These are phyloP conservation scores for Hylaeus anthracinus DNA, from an alignment of 1,140 invertebrate species.

Conservation along the genomic window DNA sequence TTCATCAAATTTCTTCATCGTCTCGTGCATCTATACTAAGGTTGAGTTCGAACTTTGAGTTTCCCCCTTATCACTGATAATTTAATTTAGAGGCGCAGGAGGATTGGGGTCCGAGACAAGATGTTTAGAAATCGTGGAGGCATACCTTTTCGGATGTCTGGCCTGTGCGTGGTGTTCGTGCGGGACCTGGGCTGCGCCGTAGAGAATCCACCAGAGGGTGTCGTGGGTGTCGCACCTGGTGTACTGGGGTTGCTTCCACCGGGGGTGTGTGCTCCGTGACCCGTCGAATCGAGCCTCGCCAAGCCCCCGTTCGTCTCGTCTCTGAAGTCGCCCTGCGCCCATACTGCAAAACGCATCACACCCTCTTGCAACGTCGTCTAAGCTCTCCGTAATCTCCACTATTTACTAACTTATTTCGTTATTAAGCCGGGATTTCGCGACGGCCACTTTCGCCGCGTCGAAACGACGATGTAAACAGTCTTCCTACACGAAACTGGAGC, in stretches of 20 bases:
- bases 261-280: constrained; percentile 76
- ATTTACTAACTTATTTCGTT: constrained; percentile 17
- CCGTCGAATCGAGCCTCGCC: constrained; percentile 73
- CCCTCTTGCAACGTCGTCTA: constrained; percentile 71
- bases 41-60: too few relatives aligned
- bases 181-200: constrained; percentile 73
- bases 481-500: background rate
- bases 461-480: background rate
- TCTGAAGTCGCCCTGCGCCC: constrained; percentile 91
- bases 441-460: background rate
- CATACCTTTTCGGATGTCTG: constrained; percentile 75
- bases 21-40: too few relatives aligned
- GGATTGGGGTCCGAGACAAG: too few relatives aligned
- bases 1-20: too few relatives aligned
- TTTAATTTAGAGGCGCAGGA: too few relatives aligned
- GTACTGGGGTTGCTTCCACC: constrained; percentile 83
- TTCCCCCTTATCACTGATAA: too few relatives aligned
- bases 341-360: constrained; percentile 86
- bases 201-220: constrained; percentile 83
- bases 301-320: constrained; percentile 86
- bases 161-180: constrained; percentile 69
- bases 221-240: constrained; percentile 81
- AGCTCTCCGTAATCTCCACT: constrained; percentile 26
- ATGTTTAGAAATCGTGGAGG: too few relatives aligned
- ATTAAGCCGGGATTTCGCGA: background rate